Evolutionary conservation across 2,888 invertebrate genomes (phyloP).

Genomic region (Volucella bombylans): DNA sequence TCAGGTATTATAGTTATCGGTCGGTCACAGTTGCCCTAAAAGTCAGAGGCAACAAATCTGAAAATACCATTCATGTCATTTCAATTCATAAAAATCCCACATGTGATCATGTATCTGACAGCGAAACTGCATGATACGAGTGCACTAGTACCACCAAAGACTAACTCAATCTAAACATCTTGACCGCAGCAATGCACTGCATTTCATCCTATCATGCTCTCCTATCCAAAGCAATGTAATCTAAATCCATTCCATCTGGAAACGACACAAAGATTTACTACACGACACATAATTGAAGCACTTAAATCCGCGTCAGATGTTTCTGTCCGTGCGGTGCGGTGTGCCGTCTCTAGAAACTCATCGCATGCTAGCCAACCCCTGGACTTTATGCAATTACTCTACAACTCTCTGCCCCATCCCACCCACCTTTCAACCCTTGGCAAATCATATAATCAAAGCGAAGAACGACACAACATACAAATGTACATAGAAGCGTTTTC

Average conservation of each 20-base stretch:
- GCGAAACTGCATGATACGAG: not conserved
- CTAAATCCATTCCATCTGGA: conserved; percentile 54
- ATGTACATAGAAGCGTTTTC: conserved; percentile 15
- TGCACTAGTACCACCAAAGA: conserved; percentile 4
- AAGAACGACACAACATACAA: not conserved
- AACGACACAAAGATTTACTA: conserved; percentile 36
- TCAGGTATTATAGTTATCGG: not conserved
- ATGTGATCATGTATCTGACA: conserved; percentile 38
- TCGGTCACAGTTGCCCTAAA: conserved; percentile 13
- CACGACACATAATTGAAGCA: conserved; percentile 62
- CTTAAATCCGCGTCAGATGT: conserved; percentile 54
- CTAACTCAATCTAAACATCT: not conserved
- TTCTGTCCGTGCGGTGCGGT: conserved; percentile 9
- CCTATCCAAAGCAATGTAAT: conserved; percentile 23
- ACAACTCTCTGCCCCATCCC: not conserved
- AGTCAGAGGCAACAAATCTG: conserved; percentile 15
- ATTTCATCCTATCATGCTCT: conserved; percentile 7
- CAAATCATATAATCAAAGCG: conserved; percentile 47
- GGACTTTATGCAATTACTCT: conserved; percentile 41
- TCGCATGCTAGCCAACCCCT: conserved; percentile 35
- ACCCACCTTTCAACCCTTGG: not conserved
- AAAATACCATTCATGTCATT: conserved; percentile 33
- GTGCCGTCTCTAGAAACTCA: not conserved
- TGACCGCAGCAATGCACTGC: conserved; percentile 7
- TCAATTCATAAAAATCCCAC: conserved; percentile 46